Conservation (phyloP, 2,888 invertebrate species). For the Poecilus cupreus region DNA sequence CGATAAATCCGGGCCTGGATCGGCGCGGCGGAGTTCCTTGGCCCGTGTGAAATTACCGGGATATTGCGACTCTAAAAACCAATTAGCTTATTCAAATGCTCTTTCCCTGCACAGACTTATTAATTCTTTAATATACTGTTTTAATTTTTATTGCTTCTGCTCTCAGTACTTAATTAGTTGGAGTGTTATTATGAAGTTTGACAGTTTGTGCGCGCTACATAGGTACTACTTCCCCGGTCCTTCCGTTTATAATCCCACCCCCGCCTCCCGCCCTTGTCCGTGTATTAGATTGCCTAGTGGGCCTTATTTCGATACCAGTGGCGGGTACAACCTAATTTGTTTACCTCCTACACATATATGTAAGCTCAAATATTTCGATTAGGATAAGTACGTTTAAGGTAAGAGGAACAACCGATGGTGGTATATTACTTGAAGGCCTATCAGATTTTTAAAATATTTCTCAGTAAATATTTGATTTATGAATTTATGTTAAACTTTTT, state of each 20-base stretch:
- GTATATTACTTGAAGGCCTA: no score
- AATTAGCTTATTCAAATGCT: conserved; percentile 59
- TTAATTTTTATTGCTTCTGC: conserved; percentile 57
- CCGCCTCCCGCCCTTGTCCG: background rate
- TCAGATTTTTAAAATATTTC: no score
- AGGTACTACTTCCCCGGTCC: background rate
- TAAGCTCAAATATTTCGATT: no score
- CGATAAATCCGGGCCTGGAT: conserved; percentile 49
- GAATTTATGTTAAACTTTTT: no score
- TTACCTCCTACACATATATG: no score
- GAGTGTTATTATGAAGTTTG: conserved; percentile 49
- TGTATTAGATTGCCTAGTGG: background rate
- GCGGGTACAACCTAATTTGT: no score
- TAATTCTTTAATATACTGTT: conserved; percentile 60
- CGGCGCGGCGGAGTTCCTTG: background rate
- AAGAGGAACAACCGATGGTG: no score
- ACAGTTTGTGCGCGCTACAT: conserved; percentile 2
- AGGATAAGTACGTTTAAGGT: no score
- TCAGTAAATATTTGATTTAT: no score
- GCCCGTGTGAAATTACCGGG: conserved; percentile 19
- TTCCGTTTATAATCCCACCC: background rate
- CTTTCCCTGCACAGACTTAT: conserved; percentile 34
- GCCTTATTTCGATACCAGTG: background rate
- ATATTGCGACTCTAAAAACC: conserved; percentile 56
- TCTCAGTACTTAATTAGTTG: conserved; percentile 37